Conservation (phyloP, 2,113 vertebrate species). For the Lota lota region DNA sequence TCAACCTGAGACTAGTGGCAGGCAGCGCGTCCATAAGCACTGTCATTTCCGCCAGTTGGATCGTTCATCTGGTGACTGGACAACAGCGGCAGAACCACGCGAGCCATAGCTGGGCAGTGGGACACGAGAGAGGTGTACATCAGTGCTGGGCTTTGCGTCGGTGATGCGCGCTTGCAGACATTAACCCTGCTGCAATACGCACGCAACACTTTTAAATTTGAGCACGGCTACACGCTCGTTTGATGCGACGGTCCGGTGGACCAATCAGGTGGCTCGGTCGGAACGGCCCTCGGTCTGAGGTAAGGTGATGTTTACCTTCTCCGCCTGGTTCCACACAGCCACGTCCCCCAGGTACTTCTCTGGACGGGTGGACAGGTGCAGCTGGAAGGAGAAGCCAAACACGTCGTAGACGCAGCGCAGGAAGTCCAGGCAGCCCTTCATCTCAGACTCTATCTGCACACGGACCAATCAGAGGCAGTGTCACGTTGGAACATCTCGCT, state of each 20-base stretch:
- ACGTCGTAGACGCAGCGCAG: constrained; percentile 84
- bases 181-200: too few species aligned
- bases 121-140: too few species aligned
- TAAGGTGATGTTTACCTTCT: constrained; percentile 76
- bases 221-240: too few species aligned
- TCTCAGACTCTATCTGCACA: constrained; percentile 86
- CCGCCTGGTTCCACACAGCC: constrained; percentile 85
- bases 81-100: too few species aligned
- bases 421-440: constrained; percentile 88
- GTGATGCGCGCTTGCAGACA: too few species aligned
- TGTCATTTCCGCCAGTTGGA: not conserved
- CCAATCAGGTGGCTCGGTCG: not conserved
- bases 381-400: constrained; percentile 92
- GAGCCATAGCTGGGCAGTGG: too few species aligned
- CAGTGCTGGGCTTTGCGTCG: too few species aligned
- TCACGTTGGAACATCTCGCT: too few species aligned
- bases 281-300: not conserved
- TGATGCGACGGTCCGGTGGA: too few species aligned
- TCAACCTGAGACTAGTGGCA: not conserved
- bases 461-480: not conserved
- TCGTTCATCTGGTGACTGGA: too few species aligned
- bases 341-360: constrained; percentile 87
- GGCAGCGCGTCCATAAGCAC: not conserved
- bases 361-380: constrained; percentile 89
- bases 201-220: too few species aligned